Evolutionary conservation across 2,888 invertebrate genomes (phyloP), one percentile per base, ranked within the genome.

Genomic region (Allygus modestus): DNA sequence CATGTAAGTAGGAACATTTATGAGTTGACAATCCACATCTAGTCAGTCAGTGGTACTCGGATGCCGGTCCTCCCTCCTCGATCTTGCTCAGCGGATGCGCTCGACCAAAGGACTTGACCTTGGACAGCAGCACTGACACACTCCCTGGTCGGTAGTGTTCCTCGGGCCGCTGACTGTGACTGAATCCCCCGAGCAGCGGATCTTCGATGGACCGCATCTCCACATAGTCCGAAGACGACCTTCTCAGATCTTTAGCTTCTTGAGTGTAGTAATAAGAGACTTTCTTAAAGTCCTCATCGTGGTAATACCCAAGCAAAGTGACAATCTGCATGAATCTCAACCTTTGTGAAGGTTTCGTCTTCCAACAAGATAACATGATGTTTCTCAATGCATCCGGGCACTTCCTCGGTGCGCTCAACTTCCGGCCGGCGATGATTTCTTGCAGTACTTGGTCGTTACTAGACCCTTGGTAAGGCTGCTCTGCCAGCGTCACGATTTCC

Each of bases 401-500:
- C 85, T 93, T 92, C 28, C 92, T 91, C 0, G 96, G 96, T 12
- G 84, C 84, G 61, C 92, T 92, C 88, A 96, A 91, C 11, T 92
- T 91, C 0, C 93, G 92, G 61, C 93, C 92, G 28, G 91, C 91
- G n/a, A 92, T 90, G 0, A 94, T 93, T 87, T 92, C 92, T 61
- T 91, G 90, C 28, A 94, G 90, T 7, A 94, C 93, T 86, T 93
- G 91, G 86, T 95, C 94, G 90, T 95, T 95, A 43, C 93, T 90
- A 83, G 92, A 89, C 0, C 93, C 93, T 89, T 95, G 94, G 89
- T 96, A 96, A 0, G 96, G 96, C 89, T 96, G 95, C 86, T 94
- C 94, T 1, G 95, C 96, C 82, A 96, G 90, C 0, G 95, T 96
- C 0, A 93, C 91, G 91, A 96, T 95, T 89, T 96, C 96, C 94